Percentiles rank a stretch among this genome's conserved stretches.
Evolutionary conservation across 2,113 vertebrate species (phyloP).

Genomic region (Harpagus bidentatus): DNA sequence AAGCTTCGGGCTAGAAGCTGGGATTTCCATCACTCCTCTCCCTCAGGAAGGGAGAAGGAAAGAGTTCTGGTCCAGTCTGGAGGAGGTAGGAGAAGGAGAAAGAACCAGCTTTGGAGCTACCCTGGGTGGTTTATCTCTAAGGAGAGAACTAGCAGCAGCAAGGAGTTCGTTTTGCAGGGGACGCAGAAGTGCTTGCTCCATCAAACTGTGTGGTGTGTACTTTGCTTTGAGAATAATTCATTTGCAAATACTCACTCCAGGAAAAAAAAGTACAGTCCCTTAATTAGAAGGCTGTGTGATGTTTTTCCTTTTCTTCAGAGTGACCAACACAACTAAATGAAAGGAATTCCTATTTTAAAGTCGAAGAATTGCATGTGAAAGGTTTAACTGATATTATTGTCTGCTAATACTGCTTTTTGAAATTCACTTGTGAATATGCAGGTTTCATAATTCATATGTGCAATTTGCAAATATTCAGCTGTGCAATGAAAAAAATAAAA

Average conservation of each 20-base stretch:
- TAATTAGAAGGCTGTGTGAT: not conserved
- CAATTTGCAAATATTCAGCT: not conserved
- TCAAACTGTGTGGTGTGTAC: not conserved
- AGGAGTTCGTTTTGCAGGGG: not conserved
- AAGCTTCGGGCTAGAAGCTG: not conserved
- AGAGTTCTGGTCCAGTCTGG: not conserved
- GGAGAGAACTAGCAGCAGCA: not conserved
- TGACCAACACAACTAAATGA: not conserved
- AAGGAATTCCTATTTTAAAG: not conserved
- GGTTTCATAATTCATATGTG: not conserved
- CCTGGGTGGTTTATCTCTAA: accelerated
- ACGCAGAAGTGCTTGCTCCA: not conserved
- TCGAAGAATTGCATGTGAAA: not conserved
- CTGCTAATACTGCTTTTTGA: not conserved
- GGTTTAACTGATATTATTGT: not conserved
- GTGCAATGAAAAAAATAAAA: not conserved
- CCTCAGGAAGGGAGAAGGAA: not conserved
- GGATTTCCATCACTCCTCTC: not conserved
- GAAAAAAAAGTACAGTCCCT: not conserved
- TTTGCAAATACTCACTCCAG: not conserved
- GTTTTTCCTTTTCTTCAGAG: not conserved
- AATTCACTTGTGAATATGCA: not conserved
- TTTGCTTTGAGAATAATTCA: not conserved
- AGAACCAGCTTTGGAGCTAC: not conserved
- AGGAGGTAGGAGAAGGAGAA: not conserved